Evolutionary conservation across 2,113 vertebrate genomes (phyloP), one percentile per base, ranked within the genome.

Genomic region (Panthera leo): DNA sequence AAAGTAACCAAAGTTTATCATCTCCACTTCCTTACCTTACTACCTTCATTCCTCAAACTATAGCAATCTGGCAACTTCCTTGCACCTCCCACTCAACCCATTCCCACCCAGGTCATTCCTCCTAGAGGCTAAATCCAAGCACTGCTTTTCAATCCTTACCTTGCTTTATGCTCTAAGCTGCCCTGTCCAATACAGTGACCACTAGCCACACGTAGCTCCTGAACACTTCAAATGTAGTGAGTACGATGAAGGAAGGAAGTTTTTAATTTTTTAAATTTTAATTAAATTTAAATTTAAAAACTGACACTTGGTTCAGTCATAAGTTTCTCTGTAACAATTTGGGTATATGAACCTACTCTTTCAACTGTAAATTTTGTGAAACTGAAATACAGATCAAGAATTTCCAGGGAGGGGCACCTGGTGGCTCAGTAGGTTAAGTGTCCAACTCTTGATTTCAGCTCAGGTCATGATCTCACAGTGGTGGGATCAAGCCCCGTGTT

Each of bases 251-350:
- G 51, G 25, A 39, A 89, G 8, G 10, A 25, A 68, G 23, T 48
- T 36, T 91, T 42, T 45, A 63, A 16, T 29, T 83, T 18, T 36
- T 58, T 58, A 36, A 76, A 79, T 70, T 71, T 70, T 31, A 93
- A 85, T 39, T 70, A 83, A 86, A 63, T 36, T 76, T 78, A 48
- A 78, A 48, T 90, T 85, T 53, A 75, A 94, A 92, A 79, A 65
- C 5, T 85, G 85, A 73, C 31, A 71, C 10, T 53, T n/a, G 27
- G 68, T 39, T 93, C n/a, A 65, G 23, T 71, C 55, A 27, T 55
- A 73, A 79, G n/a, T n/a, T 80, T 95, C 68, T 75, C 34, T n/a
- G 58, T 39, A 80, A 96, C 45, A 87, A 94, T 39, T 42, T 71
- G 7, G 13, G 7, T 85, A 85, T 65, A 11, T 67, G 29, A 65